Conservation (phyloP, 2,113 vertebrate genomes). For the Myiozetetes cayanensis region DNA sequence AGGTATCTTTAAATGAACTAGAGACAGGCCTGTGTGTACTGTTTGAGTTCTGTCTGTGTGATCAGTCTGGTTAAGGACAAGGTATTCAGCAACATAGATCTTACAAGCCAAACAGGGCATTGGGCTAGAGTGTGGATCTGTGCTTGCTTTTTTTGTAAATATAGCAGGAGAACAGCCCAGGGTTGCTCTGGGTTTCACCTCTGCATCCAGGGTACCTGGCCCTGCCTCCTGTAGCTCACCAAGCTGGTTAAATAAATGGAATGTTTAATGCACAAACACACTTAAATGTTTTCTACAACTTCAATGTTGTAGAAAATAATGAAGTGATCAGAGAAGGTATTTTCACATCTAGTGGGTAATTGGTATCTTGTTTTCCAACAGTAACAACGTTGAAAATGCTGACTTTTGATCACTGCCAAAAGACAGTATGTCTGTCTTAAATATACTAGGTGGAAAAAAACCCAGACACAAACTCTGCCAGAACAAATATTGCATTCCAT, state of each 20-base stretch:
- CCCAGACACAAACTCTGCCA: neutral
- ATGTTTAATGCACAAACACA: neutral
- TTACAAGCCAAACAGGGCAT: neutral
- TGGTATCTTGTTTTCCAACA: neutral
- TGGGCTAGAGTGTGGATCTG: neutral
- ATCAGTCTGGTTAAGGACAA: neutral
- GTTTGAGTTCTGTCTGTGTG: neutral
- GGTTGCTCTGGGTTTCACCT: neutral
- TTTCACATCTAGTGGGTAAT: neutral
- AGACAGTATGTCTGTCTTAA: neutral
- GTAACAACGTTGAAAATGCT: neutral
- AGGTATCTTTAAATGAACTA: neutral
- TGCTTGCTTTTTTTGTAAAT: neutral
- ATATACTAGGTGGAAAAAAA: neutral
- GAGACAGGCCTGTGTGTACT: neutral
- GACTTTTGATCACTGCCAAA: neutral
- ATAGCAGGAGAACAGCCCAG: neutral
- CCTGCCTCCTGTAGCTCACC: neutral
- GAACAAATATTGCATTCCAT: neutral
- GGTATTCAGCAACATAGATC: neutral
- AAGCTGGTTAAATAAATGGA: neutral
- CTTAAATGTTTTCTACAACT: neutral
- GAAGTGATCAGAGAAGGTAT: neutral
- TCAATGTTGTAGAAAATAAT: neutral
- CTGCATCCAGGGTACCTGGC: fast-evolving